These are phyloP conservation scores for Temnothorax nylanderi DNA, from an alignment of 1,140 invertebrate genomes.

Conservation along the genomic window DNA sequence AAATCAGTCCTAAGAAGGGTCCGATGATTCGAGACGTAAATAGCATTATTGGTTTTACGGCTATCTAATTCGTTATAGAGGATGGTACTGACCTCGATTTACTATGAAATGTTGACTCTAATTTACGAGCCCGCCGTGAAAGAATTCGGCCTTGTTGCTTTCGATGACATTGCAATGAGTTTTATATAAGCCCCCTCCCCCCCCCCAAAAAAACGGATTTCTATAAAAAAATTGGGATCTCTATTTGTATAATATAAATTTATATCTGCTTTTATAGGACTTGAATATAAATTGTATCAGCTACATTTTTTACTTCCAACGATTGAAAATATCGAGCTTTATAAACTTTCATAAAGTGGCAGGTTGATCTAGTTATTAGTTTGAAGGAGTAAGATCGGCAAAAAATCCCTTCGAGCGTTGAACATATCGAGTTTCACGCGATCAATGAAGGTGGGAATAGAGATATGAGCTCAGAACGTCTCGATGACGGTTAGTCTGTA, in stretches of 20 bases:
- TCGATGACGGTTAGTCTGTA: constrained; percentile 57
- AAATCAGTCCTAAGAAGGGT: constrained; percentile 79
- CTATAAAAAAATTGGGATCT: neutral
- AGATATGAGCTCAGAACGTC: constrained; percentile 18
- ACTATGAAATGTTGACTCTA: constrained; percentile 24
- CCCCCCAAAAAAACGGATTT: constrained; percentile 46
- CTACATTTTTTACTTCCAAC: neutral
- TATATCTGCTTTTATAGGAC: neutral
- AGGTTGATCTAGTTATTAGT: constrained; percentile 15
- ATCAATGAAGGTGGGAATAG: constrained; percentile 33
- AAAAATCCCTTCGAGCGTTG: neutral
- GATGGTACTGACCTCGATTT: constrained; percentile 53
- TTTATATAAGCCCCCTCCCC: neutral
- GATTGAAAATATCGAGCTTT: constrained; percentile 57
- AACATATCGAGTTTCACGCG: constrained; percentile 59
- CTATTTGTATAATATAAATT: neutral
- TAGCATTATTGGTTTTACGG: constrained; percentile 84
- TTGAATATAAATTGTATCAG: neutral
- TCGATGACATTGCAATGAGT: constrained; percentile 1
- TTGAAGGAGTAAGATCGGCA: neutral
- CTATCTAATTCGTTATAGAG: neutral
- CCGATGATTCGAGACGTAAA: constrained; percentile 82
- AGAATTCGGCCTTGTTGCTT: constrained; percentile 53
- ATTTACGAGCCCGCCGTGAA: constrained; percentile 49
- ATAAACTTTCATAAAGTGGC: neutral